These are phyloP conservation scores for Cacatua alba DNA, from an alignment of 2,113 vertebrate species.

Conservation along the genomic window DNA sequence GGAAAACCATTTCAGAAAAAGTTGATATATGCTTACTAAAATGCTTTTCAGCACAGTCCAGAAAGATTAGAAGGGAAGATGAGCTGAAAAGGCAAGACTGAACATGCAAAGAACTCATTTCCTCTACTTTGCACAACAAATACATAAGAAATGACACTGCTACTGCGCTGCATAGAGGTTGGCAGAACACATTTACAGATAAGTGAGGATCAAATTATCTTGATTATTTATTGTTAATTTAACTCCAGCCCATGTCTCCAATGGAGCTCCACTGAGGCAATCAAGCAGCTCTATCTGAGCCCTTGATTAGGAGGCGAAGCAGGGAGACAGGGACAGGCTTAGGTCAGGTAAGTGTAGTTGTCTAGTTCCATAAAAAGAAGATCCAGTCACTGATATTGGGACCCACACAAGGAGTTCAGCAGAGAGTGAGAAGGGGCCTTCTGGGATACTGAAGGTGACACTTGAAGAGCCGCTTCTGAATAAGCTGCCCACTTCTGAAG, in stretches of 20 bases:
- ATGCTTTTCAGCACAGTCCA: not conserved
- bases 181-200: not conserved
- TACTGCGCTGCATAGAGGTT: accelerated
- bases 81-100: not conserved
- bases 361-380: not conserved
- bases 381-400: not conserved
- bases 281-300: not conserved
- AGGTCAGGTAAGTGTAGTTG: not conserved
- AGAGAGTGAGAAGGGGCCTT: not conserved
- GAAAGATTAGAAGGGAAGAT: not conserved
- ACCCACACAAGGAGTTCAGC: not conserved
- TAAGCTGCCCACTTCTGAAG: not conserved
- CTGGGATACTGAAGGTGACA: not conserved
- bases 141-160: not conserved
- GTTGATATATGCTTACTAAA: not conserved
- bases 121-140: not conserved
- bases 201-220: not conserved
- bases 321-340: not conserved
- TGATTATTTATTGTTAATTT: not conserved
- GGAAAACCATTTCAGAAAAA: not conserved
- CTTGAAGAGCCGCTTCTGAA: not conserved
- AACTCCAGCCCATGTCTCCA: not conserved
- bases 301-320: not conserved
- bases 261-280: not conserved
- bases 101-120: not conserved